Conservation (phyloP, 2,113 vertebrate species). For the Passerina amoena region DNA sequence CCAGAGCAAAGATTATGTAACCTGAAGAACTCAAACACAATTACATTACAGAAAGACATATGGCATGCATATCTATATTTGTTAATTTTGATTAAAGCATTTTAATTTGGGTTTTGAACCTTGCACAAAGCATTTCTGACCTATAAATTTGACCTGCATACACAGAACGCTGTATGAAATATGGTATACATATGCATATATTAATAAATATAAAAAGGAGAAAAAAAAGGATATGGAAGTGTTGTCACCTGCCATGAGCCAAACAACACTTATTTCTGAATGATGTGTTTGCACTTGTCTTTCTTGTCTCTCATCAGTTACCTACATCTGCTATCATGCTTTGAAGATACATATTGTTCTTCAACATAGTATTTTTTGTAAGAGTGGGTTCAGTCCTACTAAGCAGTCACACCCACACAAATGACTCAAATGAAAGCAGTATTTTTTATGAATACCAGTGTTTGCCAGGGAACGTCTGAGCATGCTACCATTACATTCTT, state of each 20-base stretch:
- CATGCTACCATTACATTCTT: constrained; percentile 7
- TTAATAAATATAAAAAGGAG: not conserved
- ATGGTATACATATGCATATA: not conserved
- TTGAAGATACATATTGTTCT: constrained; percentile 34
- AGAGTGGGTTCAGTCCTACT: constrained; percentile 40
- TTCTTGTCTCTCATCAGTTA: constrained; percentile 17
- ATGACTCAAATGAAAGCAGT: constrained; percentile 54
- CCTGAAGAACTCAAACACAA: not conserved
- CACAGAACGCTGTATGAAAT: not conserved
- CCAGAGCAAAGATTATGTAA: not conserved
- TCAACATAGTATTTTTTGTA: constrained; percentile 36
- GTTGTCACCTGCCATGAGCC: constrained; percentile 7
- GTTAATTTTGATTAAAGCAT: not conserved
- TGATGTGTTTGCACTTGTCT: constrained; percentile 56
- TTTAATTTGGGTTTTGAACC: not conserved
- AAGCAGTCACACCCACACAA: constrained; percentile 61
- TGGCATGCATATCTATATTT: not conserved
- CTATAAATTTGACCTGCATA: not conserved
- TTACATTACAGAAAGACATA: not conserved
- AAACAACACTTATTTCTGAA: constrained; percentile 52
- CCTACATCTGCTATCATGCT: constrained; percentile 14
- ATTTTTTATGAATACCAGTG: constrained; percentile 42
- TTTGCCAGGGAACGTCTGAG: constrained; percentile 35
- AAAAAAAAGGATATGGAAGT: not conserved
- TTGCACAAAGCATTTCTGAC: not conserved